These are phyloP conservation scores for Diuraphis noxia DNA, from an alignment of 1,140 invertebrate genomes.

Conservation along the genomic window DNA sequence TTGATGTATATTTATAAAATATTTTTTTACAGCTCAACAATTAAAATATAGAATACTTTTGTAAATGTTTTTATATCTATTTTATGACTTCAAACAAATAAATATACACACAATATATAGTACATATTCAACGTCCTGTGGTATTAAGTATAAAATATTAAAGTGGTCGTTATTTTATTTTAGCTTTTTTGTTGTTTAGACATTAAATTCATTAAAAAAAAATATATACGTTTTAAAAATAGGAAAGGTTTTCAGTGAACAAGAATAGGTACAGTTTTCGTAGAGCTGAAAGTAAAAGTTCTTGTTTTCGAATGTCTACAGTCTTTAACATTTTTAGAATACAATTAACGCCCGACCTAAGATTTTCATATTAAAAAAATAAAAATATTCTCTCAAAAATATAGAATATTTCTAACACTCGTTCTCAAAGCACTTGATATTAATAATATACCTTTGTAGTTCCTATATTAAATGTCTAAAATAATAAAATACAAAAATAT, in stretches of 20 bases:
- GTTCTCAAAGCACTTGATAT: neutral
- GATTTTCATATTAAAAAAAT: neutral
- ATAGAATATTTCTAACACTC: neutral
- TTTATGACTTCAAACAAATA: neutral
- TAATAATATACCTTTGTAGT: no score
- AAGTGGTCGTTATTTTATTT: neutral
- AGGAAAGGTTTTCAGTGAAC: neutral
- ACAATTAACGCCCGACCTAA: neutral
- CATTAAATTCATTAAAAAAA: neutral
- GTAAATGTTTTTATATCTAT: neutral
- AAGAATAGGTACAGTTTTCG: neutral
- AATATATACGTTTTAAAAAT: neutral
- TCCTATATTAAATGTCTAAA: neutral
- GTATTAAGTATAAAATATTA: neutral
- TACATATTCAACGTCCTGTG: neutral
- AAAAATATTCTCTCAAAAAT: neutral
- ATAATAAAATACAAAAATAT: neutral
- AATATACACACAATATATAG: neutral
- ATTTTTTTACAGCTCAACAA: neutral
- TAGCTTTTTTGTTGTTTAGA: neutral
- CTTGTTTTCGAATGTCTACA: neutral
- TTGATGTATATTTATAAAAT: neutral
- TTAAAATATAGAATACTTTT: neutral
- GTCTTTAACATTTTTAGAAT: neutral
- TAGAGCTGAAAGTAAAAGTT: neutral